phyloP scores from a whole-genome alignment of 1,140 invertebrate species.

The Microplitis mediator region DNA sequence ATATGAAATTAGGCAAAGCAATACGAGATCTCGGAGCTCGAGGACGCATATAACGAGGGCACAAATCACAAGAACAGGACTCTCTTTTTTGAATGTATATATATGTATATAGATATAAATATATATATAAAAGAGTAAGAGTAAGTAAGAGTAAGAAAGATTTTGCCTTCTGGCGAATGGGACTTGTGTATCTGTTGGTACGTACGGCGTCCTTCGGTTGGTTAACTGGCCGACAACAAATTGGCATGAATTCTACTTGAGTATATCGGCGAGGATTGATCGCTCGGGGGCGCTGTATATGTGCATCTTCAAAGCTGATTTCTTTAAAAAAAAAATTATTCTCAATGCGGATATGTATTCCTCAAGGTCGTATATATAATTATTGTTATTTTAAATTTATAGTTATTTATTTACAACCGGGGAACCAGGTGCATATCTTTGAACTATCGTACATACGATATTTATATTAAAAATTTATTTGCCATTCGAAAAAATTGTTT shows the following conservation, averaged over 20 bases:
- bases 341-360: not conserved
- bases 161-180: constrained; percentile 23
- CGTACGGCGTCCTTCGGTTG: constrained; percentile 11
- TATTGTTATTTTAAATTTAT: not conserved
- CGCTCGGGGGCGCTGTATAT: constrained; percentile 8
- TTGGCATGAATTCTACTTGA: constrained; percentile 53
- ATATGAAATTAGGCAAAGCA: constrained; percentile 14
- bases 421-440: no score
- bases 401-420: not conserved
- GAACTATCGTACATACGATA: no score
- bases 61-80: constrained; percentile 29
- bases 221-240: constrained; percentile 47
- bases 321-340: constrained; percentile 9
- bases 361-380: not conserved
- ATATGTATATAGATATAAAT: no score
- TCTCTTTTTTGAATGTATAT: not conserved
- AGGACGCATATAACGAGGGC: constrained; percentile 52
- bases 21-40: constrained; percentile 13
- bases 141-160: not conserved
- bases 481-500: no score
- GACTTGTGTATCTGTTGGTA: not conserved
- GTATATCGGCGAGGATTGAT: constrained; percentile 22
- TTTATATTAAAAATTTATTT: no score
- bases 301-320: constrained; percentile 22
- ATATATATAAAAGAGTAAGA: not conserved